Conservation (phyloP, 2,888 invertebrate genomes). For the Neuroscelio doddi region DNA sequence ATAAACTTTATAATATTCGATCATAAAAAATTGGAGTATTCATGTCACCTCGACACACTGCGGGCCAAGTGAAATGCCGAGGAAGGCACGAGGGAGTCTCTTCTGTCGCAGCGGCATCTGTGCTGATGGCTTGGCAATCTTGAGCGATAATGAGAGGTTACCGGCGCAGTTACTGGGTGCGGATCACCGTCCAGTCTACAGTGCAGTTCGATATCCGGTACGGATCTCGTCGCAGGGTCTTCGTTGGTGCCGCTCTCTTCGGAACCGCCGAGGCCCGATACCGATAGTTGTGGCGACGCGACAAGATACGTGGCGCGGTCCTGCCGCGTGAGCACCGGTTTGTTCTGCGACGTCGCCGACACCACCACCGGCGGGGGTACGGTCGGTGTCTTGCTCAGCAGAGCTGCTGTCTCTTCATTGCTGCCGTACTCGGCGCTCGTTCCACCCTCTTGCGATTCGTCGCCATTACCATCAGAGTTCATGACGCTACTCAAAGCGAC, state of each 20-base stretch:
- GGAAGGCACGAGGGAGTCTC: constrained; percentile 86
- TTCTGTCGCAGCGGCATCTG: constrained; percentile 80
- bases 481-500: constrained; percentile 53
- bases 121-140: constrained; percentile 67
- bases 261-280: constrained; percentile 80
- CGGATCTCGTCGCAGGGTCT: constrained; percentile 82
- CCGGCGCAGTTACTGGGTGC: constrained; percentile 57
- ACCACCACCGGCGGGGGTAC: constrained; percentile 71
- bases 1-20: no score
- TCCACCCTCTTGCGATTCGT: constrained; percentile 58
- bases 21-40: no score
- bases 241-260: constrained; percentile 83
- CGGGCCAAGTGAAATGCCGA: constrained; percentile 85
- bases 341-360: constrained; percentile 69
- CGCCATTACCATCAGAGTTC: constrained; percentile 65
- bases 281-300: constrained; percentile 81
- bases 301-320: constrained; percentile 87
- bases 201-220: constrained; percentile 87
- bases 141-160: constrained; percentile 52
- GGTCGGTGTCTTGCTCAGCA: constrained; percentile 79
- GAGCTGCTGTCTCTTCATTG: constrained; percentile 87
- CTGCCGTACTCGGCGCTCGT: constrained; percentile 74
- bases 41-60: constrained; percentile 82
- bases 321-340: constrained; percentile 89
- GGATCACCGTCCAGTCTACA: constrained; percentile 76